phyloP scores from a whole-genome alignment of 2,888 invertebrate genomes.

The Aleiodes testaceus region DNA sequence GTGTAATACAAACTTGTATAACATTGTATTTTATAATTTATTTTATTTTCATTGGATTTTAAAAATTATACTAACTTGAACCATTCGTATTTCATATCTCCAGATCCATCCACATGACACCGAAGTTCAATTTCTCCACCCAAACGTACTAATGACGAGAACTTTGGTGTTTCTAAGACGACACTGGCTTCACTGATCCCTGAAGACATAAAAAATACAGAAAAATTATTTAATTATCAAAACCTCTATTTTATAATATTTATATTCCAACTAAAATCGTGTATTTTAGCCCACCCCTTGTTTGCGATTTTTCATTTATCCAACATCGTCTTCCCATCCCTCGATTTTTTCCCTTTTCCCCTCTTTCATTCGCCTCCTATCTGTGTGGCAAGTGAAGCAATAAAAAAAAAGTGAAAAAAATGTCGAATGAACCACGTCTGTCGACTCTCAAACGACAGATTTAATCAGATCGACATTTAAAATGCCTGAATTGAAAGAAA shows the following conservation, averaged over 20 bases:
- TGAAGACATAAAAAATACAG: constrained; percentile 66
- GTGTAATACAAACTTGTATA: neutral
- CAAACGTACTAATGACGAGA: constrained; percentile 73
- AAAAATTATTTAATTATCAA: constrained; percentile 17
- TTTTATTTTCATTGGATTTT: neutral
- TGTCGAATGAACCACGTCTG: constrained; percentile 15
- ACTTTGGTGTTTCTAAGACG: constrained; percentile 76
- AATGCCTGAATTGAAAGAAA: constrained; percentile 5
- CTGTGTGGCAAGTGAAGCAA: constrained; percentile 24
- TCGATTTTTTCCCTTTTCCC: neutral
- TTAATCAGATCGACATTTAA: constrained; percentile 54
- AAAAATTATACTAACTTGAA: constrained; percentile 75
- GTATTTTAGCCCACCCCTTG: no score
- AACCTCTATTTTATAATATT: no score
- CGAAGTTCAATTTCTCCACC: constrained; percentile 77
- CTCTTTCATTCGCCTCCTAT: constrained; percentile 16
- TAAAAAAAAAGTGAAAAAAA: constrained; percentile 24
- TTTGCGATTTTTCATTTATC: no score
- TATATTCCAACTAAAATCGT: no score
- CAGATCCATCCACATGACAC: constrained; percentile 80
- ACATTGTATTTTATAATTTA: neutral
- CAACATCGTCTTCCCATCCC: no score
- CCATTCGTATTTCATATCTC: constrained; percentile 80
- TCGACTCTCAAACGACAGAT: constrained; percentile 45
- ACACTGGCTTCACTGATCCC: constrained; percentile 79